Evolutionary conservation across 2,797 vertebrate species (phyloP), one percentile per base, ranked within the genome.

Genomic region (Brachymystax lenok): DNA sequence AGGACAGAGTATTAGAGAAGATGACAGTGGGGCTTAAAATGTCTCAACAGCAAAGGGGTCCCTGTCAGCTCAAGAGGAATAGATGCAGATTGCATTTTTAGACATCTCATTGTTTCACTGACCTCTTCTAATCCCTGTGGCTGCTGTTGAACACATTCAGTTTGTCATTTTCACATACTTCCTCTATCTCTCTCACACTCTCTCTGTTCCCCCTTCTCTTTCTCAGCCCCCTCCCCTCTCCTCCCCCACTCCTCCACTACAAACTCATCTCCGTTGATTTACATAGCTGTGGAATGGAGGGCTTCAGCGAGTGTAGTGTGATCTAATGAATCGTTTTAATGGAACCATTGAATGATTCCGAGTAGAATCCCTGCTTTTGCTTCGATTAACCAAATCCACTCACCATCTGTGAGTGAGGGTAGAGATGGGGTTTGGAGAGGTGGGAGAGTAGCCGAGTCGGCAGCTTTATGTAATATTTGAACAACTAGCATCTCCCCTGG

Each of bases 331-430:
- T 40, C 16, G 30, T 30, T 77, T 63, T 63, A 61, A 61, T 63
- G 52, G 72, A 73, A 30, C 10, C 54, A 64, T 24, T 69, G 68
- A 79, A 71, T 56, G 59, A 35, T 50, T 67, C 64, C n/a, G n/a
- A 40, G 59, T 14, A 71, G 68, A 74, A 54, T n/a, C 40, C 67
- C 77, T 35, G 56, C 46, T 52, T 71, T 75, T 28, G 56, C 50
- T 63, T 50, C 6, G 28, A 63, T 79, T 66, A 75, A 71, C 21
- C 59, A 56, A 40, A 71, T 46, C 61, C 40, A 35, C 77, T 66
- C 35, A 35, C 77, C 73, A 71, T 79, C 73, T 79, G 77, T 50
- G 61, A 56, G 17, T 68, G 19, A 46, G 50, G 71, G 54, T 64
- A 77, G 70, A 64, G 33, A 27, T 50, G 21, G 3, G 40, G 5